These are phyloP conservation scores for Rhodinocichla rosea DNA, from an alignment of 2,113 vertebrate species.

Conservation along the genomic window DNA sequence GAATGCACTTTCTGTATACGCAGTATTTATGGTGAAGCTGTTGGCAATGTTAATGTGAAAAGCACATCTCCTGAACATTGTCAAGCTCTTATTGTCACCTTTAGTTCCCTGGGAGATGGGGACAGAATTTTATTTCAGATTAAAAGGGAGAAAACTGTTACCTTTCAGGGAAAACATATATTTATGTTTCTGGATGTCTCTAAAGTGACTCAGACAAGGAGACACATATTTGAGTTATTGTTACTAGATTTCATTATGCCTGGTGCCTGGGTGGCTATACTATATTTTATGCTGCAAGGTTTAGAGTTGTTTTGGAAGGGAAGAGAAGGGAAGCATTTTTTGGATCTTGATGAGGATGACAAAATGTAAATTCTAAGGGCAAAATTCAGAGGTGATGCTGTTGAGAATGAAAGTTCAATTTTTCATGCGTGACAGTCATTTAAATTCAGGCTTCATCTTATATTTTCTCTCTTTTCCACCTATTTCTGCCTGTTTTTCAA, in stretches of 20 bases:
- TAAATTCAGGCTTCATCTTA: conserved; percentile 13
- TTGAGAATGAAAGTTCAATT: neutral
- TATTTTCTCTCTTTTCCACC: neutral
- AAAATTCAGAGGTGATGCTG: conserved; percentile 44
- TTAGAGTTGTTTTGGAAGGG: conserved; percentile 39
- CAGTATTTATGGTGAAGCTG: conserved; percentile 50
- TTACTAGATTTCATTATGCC: conserved; percentile 61
- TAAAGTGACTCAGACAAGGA: conserved; percentile 63
- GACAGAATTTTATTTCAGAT: conserved; percentile 68
- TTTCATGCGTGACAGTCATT: neutral
- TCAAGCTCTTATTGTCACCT: conserved; percentile 65
- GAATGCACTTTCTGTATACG: conserved; percentile 31
- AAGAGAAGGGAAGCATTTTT: neutral
- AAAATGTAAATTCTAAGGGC: conserved; percentile 52
- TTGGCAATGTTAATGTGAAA: conserved; percentile 65
- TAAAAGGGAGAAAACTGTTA: conserved; percentile 64
- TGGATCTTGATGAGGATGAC: conserved; percentile 33
- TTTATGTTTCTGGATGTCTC: conserved; percentile 66
- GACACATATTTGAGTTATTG: conserved; percentile 64
- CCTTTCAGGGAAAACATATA: conserved; percentile 64
- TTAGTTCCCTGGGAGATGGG: conserved; percentile 58
- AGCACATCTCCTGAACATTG: conserved; percentile 60
- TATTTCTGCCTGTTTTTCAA: neutral
- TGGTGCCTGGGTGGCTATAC: conserved; percentile 53
- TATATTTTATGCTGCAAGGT: conserved; percentile 56